These are phyloP conservation scores for Teleiodes luculella DNA, from an alignment of 2,888 invertebrate genomes.

Conservation along the genomic window DNA sequence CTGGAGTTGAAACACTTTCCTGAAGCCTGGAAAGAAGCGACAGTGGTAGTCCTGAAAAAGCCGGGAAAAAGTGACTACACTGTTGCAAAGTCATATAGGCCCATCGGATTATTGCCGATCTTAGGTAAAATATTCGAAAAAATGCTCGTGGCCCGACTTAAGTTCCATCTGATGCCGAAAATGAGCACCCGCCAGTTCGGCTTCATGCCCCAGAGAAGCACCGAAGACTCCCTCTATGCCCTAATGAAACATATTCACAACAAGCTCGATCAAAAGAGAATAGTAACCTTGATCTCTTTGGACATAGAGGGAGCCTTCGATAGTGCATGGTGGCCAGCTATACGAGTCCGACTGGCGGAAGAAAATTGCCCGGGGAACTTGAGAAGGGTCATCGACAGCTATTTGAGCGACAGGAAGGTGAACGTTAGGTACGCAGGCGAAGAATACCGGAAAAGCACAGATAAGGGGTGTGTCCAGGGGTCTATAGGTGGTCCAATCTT, in stretches of 20 bases:
- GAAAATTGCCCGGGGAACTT: too few relatives aligned
- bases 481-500: not conserved
- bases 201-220: slow-evolving; percentile 22
- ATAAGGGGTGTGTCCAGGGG: slow-evolving; percentile 3
- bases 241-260: not conserved
- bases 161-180: slow-evolving; percentile 18
- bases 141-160: slow-evolving; percentile 2
- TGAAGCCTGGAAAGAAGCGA: not conserved
- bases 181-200: slow-evolving; percentile 24
- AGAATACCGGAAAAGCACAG: not conserved
- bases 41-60: too few relatives aligned
- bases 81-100: slow-evolving; percentile 14
- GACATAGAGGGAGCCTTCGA: not conserved
- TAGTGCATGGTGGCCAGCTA: not conserved
- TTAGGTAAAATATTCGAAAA: slow-evolving; percentile 1
- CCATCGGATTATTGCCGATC: not conserved
- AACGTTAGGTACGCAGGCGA: not conserved
- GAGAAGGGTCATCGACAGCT: not conserved
- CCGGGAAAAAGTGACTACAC: slow-evolving; percentile 10
- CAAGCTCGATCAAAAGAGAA: not conserved
- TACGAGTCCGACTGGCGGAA: not conserved
- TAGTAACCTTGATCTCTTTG: not conserved
- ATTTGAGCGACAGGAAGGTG: not conserved
- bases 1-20: not conserved
- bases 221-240: not conserved